These are phyloP conservation scores for Brachionus rubens DNA, from an alignment of 1,140 invertebrate species.

Conservation along the genomic window DNA sequence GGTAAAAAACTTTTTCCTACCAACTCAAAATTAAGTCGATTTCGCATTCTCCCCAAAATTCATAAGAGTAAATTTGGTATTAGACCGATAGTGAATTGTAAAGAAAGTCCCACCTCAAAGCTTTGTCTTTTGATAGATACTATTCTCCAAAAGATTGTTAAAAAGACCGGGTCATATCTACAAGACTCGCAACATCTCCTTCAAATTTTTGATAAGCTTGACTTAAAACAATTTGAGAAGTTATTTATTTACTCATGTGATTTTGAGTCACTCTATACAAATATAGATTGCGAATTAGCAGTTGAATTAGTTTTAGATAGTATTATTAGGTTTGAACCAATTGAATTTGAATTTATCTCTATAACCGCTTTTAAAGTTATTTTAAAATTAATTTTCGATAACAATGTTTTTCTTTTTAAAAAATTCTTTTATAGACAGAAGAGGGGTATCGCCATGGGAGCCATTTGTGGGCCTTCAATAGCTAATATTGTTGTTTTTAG, in stretches of 20 bases:
- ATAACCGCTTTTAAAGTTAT: background rate
- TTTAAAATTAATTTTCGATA: background rate
- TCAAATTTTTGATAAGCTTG: background rate
- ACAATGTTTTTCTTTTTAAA: background rate
- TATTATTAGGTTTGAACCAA: background rate
- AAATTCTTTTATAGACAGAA: background rate
- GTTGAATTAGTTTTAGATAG: background rate
- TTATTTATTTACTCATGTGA: background rate
- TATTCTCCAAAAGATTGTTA: background rate
- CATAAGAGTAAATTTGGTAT: background rate
- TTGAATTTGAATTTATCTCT: background rate
- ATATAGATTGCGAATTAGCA: background rate
- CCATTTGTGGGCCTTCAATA: background rate
- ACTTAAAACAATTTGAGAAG: background rate
- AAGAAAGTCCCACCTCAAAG: background rate
- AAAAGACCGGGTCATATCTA: background rate
- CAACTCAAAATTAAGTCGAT: background rate
- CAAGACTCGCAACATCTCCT: background rate
- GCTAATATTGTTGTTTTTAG: background rate
- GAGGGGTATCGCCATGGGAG: background rate
- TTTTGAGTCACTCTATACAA: background rate
- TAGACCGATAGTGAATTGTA: background rate
- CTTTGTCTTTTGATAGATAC: background rate
- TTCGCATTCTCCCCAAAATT: background rate
- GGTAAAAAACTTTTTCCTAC: background rate